Conservation (phyloP, 2,113 vertebrate genomes). For the Halichoerus grypus region DNA sequence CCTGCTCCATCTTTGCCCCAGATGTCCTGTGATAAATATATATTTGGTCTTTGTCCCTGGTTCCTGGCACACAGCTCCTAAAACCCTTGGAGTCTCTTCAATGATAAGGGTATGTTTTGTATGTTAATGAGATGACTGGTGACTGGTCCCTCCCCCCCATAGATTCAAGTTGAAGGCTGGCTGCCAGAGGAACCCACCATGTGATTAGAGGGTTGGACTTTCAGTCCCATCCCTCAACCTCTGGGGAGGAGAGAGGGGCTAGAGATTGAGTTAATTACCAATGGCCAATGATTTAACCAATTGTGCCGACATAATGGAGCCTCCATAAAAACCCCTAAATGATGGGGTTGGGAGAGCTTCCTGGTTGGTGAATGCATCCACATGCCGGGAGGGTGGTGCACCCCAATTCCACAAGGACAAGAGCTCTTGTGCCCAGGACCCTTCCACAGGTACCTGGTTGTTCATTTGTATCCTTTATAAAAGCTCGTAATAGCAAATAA, state of each 20-base stretch:
- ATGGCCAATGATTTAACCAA: not conserved
- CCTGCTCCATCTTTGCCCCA: not conserved
- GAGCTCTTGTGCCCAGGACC: not conserved
- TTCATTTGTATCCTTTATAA: not conserved
- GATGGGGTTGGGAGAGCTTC: not conserved
- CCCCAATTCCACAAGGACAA: not conserved
- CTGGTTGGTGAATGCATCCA: not conserved
- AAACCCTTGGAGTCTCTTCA: not conserved
- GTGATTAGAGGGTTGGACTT: not conserved
- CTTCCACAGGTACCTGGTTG: not conserved
- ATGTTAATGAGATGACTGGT: not conserved
- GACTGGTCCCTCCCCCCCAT: not conserved
- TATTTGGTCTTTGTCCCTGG: not conserved
- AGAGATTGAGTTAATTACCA: not conserved
- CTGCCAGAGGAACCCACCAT: not conserved
- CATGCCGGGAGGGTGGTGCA: not conserved
- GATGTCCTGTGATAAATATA: not conserved
- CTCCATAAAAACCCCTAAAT: not conserved
- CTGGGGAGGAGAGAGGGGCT: not conserved
- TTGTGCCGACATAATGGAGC: not conserved
- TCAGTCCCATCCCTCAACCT: not conserved
- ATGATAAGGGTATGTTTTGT: not conserved
- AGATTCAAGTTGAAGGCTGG: not conserved
- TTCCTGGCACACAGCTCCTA: not conserved
- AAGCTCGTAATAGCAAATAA: not conserved